These are phyloP conservation scores for Seriola aureovittata DNA, from an alignment of 2,113 vertebrate genomes.

Conservation along the genomic window DNA sequence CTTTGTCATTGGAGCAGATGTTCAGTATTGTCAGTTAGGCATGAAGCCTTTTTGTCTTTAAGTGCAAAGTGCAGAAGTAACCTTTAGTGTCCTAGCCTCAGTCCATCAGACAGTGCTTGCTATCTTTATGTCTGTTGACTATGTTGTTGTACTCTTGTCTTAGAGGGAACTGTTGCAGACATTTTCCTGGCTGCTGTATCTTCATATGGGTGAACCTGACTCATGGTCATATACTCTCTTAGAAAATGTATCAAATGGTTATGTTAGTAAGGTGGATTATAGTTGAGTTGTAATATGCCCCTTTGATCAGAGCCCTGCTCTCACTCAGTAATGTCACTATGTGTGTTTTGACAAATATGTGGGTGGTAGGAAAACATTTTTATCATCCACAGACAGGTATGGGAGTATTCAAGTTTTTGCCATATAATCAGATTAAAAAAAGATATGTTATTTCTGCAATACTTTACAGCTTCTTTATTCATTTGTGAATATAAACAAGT, in stretches of 20 bases:
- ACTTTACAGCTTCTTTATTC: neutral
- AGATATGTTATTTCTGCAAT: neutral
- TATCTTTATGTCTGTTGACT: neutral
- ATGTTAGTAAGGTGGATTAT: neutral
- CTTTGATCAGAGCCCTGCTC: neutral
- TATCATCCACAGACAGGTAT: neutral
- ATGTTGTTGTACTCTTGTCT: neutral
- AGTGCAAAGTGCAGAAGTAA: conserved; percentile 8
- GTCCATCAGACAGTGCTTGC: no score
- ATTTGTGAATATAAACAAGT: neutral
- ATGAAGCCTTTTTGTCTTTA: neutral
- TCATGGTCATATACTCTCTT: neutral
- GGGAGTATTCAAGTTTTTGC: neutral
- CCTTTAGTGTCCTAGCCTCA: conserved; percentile 12
- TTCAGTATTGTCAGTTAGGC: neutral
- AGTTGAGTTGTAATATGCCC: neutral
- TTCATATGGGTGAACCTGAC: neutral
- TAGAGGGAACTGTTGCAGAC: neutral
- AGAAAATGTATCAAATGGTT: neutral
- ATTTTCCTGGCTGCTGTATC: neutral
- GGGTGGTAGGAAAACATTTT: neutral
- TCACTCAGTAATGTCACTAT: neutral
- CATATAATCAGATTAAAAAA: no score
- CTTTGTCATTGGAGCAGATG: conserved; percentile 27
- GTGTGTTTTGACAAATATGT: conserved; percentile 5